Evolutionary conservation across 2,797 vertebrate species (phyloP).

Genomic region (Pelobates cultripes): DNA sequence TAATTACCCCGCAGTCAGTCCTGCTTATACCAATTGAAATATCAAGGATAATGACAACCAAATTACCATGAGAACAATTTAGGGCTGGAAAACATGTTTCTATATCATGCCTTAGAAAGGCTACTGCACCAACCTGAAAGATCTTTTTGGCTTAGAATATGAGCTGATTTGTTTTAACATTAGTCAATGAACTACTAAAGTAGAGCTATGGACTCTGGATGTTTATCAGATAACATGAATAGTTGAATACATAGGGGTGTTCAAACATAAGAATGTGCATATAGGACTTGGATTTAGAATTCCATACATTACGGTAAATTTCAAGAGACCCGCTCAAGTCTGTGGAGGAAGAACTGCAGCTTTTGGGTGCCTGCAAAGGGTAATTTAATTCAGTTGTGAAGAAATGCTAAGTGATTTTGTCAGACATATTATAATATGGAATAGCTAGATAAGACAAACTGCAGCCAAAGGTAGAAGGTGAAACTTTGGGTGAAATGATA

Average conservation of each 20-base stretch:
- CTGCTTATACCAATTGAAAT: slow-evolving; percentile 38
- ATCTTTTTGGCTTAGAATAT: background rate
- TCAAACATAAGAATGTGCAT: background rate
- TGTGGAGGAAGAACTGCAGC: no score
- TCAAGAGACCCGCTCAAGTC: no score
- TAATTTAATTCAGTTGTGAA: no score
- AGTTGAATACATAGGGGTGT: background rate
- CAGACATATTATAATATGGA: no score
- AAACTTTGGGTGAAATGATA: no score
- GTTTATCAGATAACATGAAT: background rate
- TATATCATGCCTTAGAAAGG: background rate
- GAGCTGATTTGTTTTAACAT: background rate
- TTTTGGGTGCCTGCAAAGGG: no score
- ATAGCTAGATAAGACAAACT: no score
- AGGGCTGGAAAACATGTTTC: slow-evolving; percentile 11
- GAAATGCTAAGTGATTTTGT: no score
- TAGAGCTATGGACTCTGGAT: background rate
- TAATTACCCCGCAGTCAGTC: slow-evolving; percentile 51
- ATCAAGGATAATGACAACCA: slow-evolving; percentile 45
- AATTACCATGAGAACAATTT: slow-evolving; percentile 45
- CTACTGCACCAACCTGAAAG: background rate
- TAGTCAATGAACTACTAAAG: background rate
- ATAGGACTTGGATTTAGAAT: no score
- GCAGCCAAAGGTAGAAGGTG: no score
- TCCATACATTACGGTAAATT: no score